Percentiles rank a stretch among this genome's conserved stretches.
These are phyloP conservation scores for Acrossocheilus wenchowensis DNA, from an alignment of 2,797 vertebrate genomes.

Conservation along the genomic window DNA sequence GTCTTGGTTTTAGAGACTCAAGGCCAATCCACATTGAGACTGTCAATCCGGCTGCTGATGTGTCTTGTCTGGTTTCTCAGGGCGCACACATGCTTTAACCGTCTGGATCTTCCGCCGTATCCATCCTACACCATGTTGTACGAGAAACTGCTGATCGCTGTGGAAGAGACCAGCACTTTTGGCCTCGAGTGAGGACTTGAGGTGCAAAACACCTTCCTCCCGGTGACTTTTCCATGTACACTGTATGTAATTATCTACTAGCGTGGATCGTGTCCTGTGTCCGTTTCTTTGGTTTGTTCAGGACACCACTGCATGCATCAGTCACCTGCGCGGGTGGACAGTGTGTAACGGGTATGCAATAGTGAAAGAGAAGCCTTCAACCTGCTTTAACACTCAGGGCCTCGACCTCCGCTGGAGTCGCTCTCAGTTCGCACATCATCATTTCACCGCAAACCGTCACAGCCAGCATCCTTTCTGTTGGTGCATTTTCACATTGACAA, in stretches of 20 bases:
- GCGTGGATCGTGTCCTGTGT: slow-evolving; percentile 17
- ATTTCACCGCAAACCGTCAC: slow-evolving; percentile 1
- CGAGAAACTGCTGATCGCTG: slow-evolving; percentile 87
- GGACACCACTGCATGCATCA: slow-evolving; percentile 58
- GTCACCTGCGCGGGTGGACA: slow-evolving; percentile 50
- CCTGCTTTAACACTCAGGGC: slow-evolving; percentile 62
- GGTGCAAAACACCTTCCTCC: neutral
- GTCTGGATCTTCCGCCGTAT: slow-evolving; percentile 89
- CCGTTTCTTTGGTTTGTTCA: slow-evolving; percentile 41
- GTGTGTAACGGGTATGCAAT: slow-evolving; percentile 60
- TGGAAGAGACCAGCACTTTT: slow-evolving; percentile 90
- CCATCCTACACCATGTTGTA: slow-evolving; percentile 90
- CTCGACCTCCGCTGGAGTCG: slow-evolving; percentile 55
- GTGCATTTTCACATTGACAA: slow-evolving; percentile 5
- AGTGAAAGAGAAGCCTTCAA: slow-evolving; percentile 57
- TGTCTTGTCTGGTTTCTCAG: slow-evolving; percentile 65
- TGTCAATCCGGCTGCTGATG: neutral
- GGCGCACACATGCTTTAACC: slow-evolving; percentile 90
- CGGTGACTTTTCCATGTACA: slow-evolving; percentile 4
- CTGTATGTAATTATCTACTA: slow-evolving; percentile 2
- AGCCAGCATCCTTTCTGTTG: neutral
- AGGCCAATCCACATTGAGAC: neutral
- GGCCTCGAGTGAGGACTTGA: slow-evolving; percentile 83
- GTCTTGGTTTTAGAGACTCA: neutral
- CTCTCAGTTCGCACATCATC: slow-evolving; percentile 24